Conservation (phyloP, 2,797 vertebrate species). For the Sitta carolinensis region DNA sequence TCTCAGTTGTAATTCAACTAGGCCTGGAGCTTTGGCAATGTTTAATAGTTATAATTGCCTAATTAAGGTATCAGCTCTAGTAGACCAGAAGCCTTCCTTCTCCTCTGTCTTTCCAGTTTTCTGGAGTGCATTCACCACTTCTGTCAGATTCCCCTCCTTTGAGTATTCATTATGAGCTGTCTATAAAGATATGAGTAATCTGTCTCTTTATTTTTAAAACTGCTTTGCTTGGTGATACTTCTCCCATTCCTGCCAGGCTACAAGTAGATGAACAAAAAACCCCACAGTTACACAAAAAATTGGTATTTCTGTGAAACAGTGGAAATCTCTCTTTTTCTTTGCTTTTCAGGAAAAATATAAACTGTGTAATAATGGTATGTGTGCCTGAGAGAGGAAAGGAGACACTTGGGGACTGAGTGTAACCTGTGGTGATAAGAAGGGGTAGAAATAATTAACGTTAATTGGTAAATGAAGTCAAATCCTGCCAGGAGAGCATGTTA, state of each 20-base stretch:
- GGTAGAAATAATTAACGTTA: neutral
- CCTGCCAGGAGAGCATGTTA: neutral
- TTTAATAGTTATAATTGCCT: constrained; percentile 60
- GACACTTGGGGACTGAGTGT: neutral
- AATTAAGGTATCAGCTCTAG: constrained; percentile 47
- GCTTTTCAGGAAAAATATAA: neutral
- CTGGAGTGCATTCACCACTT: neutral
- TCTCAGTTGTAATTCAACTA: constrained; percentile 33
- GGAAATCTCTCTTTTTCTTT: neutral
- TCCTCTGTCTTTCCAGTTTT: neutral
- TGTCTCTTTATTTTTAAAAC: neutral
- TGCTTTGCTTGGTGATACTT: neutral
- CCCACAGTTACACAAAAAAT: neutral
- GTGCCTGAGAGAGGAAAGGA: neutral
- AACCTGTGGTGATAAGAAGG: neutral
- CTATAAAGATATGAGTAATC: neutral
- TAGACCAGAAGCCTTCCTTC: neutral
- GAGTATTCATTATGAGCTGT: neutral
- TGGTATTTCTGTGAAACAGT: neutral
- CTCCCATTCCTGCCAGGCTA: neutral
- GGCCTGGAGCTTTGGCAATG: constrained; percentile 42
- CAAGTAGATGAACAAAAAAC: neutral
- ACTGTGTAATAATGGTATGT: neutral
- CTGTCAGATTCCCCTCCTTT: neutral
- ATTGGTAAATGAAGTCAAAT: neutral